Evolutionary conservation across 2,797 vertebrate species (phyloP).

Genomic region (Enteromius paludinosus): DNA sequence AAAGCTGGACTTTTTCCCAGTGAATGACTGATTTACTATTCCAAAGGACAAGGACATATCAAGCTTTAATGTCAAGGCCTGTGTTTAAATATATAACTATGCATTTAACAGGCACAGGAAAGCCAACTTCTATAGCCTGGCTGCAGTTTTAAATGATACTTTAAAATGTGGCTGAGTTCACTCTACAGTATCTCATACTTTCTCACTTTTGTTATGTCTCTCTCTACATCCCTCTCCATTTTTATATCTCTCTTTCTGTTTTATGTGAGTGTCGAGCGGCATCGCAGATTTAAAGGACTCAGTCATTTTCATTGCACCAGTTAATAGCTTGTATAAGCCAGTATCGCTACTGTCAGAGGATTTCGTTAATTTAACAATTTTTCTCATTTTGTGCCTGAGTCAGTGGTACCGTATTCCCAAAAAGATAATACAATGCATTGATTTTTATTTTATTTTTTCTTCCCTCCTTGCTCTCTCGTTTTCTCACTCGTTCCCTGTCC

Average conservation of each 20-base stretch:
- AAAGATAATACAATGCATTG: slow-evolving; percentile 38
- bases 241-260: slow-evolving; percentile 6
- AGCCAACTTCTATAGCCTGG: not conserved
- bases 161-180: slow-evolving; percentile 4
- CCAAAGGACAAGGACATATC: too few relatives aligned
- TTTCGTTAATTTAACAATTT: slow-evolving; percentile 35
- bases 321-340: slow-evolving; percentile 40
- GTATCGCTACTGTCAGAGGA: slow-evolving; percentile 12
- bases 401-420: slow-evolving; percentile 23
- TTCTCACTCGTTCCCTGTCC: slow-evolving; percentile 50
- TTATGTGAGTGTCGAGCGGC: not conserved
- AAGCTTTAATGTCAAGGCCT: too few relatives aligned
- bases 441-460: slow-evolving; percentile 20
- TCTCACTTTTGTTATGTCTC: slow-evolving; percentile 19
- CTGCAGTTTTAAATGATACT: not conserved
- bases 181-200: not conserved
- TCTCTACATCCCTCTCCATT: not conserved
- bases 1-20: too few relatives aligned
- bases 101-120: not conserved
- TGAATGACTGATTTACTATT: too few relatives aligned
- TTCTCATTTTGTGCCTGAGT: slow-evolving; percentile 22
- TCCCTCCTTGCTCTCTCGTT: not conserved
- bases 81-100: not conserved
- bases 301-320: slow-evolving; percentile 29
- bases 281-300: slow-evolving; percentile 17